A percentile compares a stretch with the other conserved stretches of the same genome.
phyloP scores from a whole-genome alignment of 1,140 invertebrate genomes.

The Euura saliciscinereae region DNA sequence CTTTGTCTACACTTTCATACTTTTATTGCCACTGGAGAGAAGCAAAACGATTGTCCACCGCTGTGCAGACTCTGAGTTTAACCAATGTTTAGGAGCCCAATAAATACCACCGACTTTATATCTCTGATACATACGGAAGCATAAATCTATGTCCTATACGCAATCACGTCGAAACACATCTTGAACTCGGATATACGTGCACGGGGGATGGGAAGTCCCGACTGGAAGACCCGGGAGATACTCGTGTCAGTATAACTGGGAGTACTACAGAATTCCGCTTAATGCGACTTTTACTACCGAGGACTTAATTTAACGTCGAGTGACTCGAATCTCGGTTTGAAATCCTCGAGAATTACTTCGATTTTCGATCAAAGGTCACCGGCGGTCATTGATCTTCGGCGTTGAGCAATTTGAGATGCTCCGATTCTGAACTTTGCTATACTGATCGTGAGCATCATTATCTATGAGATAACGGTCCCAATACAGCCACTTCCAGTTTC shows the following conservation, averaged over 20 bases:
- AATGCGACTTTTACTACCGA: background rate
- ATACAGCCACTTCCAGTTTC: too few relatives aligned
- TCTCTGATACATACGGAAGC: background rate
- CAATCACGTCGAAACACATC: background rate
- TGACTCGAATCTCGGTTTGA: too few relatives aligned
- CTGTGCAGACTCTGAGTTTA: background rate
- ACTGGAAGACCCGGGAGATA: too few relatives aligned
- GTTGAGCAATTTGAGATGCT: too few relatives aligned
- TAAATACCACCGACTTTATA: background rate
- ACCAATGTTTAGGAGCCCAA: slow-evolving; percentile 1
- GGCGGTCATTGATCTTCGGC: too few relatives aligned
- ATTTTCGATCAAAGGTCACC: too few relatives aligned
- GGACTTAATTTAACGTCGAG: background rate
- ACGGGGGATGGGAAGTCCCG: too few relatives aligned
- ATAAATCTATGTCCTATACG: background rate
- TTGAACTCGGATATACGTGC: too few relatives aligned
- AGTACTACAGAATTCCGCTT: background rate
- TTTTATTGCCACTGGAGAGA: background rate
- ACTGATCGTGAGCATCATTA: too few relatives aligned
- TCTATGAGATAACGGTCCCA: too few relatives aligned
- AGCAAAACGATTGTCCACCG: background rate
- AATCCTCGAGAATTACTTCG: too few relatives aligned
- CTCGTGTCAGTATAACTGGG: background rate
- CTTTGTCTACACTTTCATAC: background rate
- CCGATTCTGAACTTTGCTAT: too few relatives aligned